Percentiles rank a stretch among this genome's conserved stretches.
These are phyloP conservation scores for Agrochola lota DNA, from an alignment of 2,888 invertebrate species.

Conservation along the genomic window DNA sequence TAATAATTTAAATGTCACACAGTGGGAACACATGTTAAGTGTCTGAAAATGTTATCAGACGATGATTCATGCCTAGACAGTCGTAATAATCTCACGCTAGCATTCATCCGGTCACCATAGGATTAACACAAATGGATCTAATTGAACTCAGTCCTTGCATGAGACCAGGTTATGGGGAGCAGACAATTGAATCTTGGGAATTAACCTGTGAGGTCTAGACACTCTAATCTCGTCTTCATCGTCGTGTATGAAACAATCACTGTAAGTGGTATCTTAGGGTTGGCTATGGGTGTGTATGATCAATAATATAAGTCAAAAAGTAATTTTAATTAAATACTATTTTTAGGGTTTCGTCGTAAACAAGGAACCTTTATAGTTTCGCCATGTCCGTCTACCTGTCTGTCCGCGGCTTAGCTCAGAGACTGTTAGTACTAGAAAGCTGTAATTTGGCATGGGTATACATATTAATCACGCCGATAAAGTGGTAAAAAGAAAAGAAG, in stretches of 20 bases:
- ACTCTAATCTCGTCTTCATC: constrained; percentile 5
- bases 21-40: too few relatives aligned
- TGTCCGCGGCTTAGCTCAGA: too few relatives aligned
- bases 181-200: constrained; percentile 47
- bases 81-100: constrained; percentile 24
- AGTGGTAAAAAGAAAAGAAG: too few relatives aligned
- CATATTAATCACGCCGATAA: too few relatives aligned
- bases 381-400: too few relatives aligned
- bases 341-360: too few relatives aligned
- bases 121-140: constrained; percentile 52
- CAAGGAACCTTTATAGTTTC: too few relatives aligned
- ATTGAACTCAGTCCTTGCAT: constrained; percentile 45
- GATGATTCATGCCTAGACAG: constrained; percentile 31
- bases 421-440: too few relatives aligned
- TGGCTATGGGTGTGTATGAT: too few relatives aligned
- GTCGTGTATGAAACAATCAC: constrained; percentile 4
- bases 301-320: background rate
- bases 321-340: too few relatives aligned
- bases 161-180: constrained; percentile 33
- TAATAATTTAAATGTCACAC: too few relatives aligned
- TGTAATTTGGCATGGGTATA: too few relatives aligned
- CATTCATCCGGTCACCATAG: constrained; percentile 23
- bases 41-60: background rate
- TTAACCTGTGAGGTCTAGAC: constrained; percentile 47
- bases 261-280: background rate